Percentiles rank a stretch among this genome's conserved stretches.
Conservation (phyloP, 2,888 invertebrate genomes). For the Ornithoptera priamus region DNA sequence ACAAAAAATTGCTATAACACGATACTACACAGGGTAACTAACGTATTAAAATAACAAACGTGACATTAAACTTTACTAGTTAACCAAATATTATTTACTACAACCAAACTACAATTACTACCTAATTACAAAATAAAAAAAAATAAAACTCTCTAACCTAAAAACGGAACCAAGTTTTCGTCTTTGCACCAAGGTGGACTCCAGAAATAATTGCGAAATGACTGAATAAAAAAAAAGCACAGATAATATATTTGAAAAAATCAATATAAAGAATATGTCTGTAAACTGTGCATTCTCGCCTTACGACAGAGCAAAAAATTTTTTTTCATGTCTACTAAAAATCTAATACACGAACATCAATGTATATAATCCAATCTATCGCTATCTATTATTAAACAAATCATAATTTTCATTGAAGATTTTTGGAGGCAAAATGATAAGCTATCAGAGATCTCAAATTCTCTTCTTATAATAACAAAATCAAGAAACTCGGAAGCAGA, state of each 20-base stretch:
- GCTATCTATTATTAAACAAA: too few species aligned
- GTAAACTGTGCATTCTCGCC: neutral
- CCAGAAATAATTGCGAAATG: constrained; percentile 34
- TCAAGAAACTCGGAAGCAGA: too few species aligned
- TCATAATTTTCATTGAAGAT: too few species aligned
- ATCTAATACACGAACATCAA: too few species aligned
- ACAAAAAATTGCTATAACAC: neutral
- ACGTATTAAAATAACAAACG: neutral
- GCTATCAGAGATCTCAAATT: too few species aligned
- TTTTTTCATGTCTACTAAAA: too few species aligned
- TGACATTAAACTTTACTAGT: neutral
- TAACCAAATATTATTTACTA: neutral
- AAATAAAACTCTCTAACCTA: constrained; percentile 20
- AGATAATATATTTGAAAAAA: neutral
- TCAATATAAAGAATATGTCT: too few species aligned
- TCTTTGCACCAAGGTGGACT: constrained; percentile 28
- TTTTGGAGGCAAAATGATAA: too few species aligned
- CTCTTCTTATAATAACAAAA: too few species aligned
- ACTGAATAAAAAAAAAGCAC: constrained; percentile 31
- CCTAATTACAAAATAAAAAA: constrained; percentile 24
- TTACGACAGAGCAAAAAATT: neutral
- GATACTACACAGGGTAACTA: neutral
- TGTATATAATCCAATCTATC: too few species aligned
- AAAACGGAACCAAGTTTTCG: constrained; percentile 30
- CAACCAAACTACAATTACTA: constrained; percentile 3